These are phyloP conservation scores for Nomada flava DNA, from an alignment of 2,888 invertebrate species.

Conservation along the genomic window DNA sequence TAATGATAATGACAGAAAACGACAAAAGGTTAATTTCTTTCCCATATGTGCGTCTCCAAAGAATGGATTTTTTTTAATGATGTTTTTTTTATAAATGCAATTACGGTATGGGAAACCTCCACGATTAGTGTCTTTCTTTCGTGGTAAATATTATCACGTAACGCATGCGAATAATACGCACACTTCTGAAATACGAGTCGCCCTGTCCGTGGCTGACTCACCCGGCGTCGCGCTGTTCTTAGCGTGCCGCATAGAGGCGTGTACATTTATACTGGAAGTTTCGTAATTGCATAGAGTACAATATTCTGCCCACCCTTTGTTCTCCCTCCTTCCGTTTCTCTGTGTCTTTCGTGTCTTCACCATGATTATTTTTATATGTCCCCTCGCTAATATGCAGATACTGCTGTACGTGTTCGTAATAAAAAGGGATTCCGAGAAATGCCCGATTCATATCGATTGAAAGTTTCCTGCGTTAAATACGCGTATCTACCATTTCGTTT, in stretches of 20 bases:
- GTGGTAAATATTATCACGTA: conserved; percentile 41
- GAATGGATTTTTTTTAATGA: conserved; percentile 13
- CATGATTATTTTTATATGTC: conserved; percentile 1
- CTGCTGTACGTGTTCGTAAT: not conserved
- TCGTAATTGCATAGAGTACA: conserved; percentile 64
- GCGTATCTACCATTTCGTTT: not conserved
- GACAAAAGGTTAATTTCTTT: conserved; percentile 10
- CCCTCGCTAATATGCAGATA: not conserved
- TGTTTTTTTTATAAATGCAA: conserved; percentile 8
- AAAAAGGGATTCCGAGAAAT: conserved; percentile 1
- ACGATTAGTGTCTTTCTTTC: conserved; percentile 12
- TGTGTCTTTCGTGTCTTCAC: conserved; percentile 16
- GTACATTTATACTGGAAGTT: conserved; percentile 62
- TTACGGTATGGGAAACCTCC: conserved; percentile 11
- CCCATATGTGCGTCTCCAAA: not conserved
- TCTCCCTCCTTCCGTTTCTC: conserved; percentile 32
- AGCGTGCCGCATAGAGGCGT: conserved; percentile 70
- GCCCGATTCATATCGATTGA: too few species aligned
- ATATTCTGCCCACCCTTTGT: conserved; percentile 61
- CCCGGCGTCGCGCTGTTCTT: conserved; percentile 47
- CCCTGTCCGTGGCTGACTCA: conserved; percentile 61
- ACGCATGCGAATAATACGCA: conserved; percentile 53
- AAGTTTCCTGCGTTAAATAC: too few species aligned
- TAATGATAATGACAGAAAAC: conserved; percentile 30
- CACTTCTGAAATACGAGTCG: conserved; percentile 54